Percentiles rank a stretch among this genome's conserved stretches.
Evolutionary conservation across 2,888 invertebrate genomes (phyloP).

Genomic region (Empis stercorea): DNA sequence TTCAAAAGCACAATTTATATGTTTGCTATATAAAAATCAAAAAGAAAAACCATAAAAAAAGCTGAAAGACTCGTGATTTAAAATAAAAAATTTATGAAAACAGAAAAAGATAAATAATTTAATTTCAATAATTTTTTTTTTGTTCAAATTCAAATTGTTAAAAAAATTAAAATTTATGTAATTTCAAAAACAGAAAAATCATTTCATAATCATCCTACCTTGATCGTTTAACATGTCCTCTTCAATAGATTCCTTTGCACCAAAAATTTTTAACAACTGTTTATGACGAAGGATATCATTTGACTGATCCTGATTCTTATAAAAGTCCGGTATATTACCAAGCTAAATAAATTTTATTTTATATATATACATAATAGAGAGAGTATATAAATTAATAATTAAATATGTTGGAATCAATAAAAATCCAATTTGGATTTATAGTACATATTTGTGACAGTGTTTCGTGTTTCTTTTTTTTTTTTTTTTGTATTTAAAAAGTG

Average conservation of each 20-base stretch:
- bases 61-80: neutral
- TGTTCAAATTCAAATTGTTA: too few relatives aligned
- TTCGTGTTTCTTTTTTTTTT: too few relatives aligned
- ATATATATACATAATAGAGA: neutral
- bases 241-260: slow-evolving; percentile 51
- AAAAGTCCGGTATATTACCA: slow-evolving; percentile 68
- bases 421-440: too few relatives aligned
- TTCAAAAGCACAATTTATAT: slow-evolving; percentile 9
- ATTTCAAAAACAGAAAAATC: neutral
- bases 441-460: too few relatives aligned
- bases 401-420: too few relatives aligned
- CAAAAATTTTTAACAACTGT: slow-evolving; percentile 53
- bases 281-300: slow-evolving; percentile 54
- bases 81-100: neutral
- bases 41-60: too few relatives aligned
- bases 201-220: slow-evolving; percentile 42
- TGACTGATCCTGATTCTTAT: slow-evolving; percentile 44
- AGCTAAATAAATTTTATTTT: slow-evolving; percentile 41
- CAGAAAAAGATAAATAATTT: too few relatives aligned
- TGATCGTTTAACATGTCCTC: slow-evolving; percentile 63
- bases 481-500: too few relatives aligned
- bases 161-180: too few relatives aligned
- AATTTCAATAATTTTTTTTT: too few relatives aligned
- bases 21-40: too few relatives aligned
- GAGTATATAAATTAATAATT: neutral